Evolutionary conservation across 2,888 invertebrate species (phyloP), one percentile per base, ranked within the genome.

Genomic region (Drosophila buzzatii): DNA sequence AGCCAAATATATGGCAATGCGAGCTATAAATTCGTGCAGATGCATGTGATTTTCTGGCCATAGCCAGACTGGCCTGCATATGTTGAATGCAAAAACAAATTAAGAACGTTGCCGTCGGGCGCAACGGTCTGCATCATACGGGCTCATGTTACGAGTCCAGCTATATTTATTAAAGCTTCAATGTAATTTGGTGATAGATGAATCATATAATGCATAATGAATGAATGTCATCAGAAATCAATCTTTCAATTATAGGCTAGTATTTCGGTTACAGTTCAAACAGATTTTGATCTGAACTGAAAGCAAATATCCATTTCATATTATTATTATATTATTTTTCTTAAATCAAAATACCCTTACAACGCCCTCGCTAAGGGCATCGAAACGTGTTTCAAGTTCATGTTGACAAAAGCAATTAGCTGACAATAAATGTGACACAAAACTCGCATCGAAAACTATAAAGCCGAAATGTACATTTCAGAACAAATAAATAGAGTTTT

Each of bases 11-110:
- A 58, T 58, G 23, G 53, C 44, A 18, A 41, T 23, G 68, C 9
- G 41, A 18, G 44, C 47, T 58, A 71, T 81, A 74, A 83, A 63
- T 45, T 52, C n/a, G n/a, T 66, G 27, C 8, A 45, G 23, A 33
- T 73, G 49, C 65, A 61, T 66, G 49, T 52, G 45, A 45, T n/a
- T 65, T 51, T 12, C 20, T n/a, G 49, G 9, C 45, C 27, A 27
- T 27, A 27, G 16, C 3, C 45, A 47, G 45, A 27, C 45, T 16
- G 16, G 31, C 2, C 49, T 31, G n/a, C 3, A 27, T 31, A 31
- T 31, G 47, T n/a, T 31, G 27, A 4, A 49, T 10, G 49, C n/a
- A 10, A n/a, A 31, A 49, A 31, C n/a, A 49, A 9, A 47, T 5
- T 5, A 16, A 16, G 1, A 10, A 27, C 10, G 6, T 10, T n/a